phyloP scores from a whole-genome alignment of 2,888 invertebrate genomes.

The Miltochrista miniata region DNA sequence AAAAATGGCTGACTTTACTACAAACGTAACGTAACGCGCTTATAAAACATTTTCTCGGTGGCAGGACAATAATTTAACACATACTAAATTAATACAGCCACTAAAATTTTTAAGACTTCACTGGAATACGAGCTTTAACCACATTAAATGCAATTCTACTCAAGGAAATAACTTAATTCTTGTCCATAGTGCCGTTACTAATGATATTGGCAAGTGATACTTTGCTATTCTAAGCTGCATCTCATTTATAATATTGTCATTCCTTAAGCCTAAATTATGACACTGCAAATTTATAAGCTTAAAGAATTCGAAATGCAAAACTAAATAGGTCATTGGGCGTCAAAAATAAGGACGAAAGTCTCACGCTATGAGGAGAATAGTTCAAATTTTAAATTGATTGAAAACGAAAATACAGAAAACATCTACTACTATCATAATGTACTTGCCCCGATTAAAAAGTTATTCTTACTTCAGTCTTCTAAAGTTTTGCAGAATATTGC shows the following conservation, averaged over 20 bases:
- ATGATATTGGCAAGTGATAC: conserved; percentile 22
- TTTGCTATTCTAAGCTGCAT: conserved; percentile 19
- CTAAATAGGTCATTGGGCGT: too few species aligned
- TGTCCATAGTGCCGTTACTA: conserved; percentile 46
- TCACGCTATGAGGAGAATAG: too few species aligned
- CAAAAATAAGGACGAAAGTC: too few species aligned
- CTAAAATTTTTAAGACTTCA: conserved; percentile 45
- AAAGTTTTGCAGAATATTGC: conserved; percentile 13
- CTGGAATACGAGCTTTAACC: conserved; percentile 62
- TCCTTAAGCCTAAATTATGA: background rate
- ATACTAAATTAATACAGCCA: conserved; percentile 47
- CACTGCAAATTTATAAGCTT: background rate
- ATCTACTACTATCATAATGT: background rate
- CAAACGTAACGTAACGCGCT: too few species aligned
- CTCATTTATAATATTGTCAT: conserved; percentile 3
- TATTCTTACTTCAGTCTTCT: conserved; percentile 6
- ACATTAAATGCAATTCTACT: conserved; percentile 79
- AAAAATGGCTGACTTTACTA: too few species aligned
- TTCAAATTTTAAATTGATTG: too few species aligned
- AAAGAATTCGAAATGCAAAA: background rate
- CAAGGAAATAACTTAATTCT: conserved; percentile 67
- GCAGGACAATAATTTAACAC: too few species aligned
- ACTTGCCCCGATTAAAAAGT: background rate
- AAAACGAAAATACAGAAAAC: too few species aligned
- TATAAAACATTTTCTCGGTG: too few species aligned